Base-by-base conservation (phyloP, 1,140 invertebrate genomes). In the Panagrolaimus sp. region DNA sequence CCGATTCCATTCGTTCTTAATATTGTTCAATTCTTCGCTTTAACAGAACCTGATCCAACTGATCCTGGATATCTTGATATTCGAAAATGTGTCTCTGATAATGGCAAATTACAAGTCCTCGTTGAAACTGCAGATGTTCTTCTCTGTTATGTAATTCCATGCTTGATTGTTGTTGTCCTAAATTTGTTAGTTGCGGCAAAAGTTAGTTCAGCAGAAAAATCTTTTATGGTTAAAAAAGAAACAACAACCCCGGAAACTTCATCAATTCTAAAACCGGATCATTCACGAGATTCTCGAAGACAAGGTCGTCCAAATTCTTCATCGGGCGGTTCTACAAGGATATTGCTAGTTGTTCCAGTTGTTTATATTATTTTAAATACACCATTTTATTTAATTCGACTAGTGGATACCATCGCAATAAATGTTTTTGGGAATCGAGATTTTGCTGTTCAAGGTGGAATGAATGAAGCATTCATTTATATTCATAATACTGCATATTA, bases 311-410 rank as follows among this genome's bases (percentile, higher is more conserved):
- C 72, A n/a, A 51, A 69, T 11, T 62, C 27, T n/a, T 68, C 65
- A 20, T 25, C 42, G 47, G 27, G 63, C 8, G 69, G 69, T 8
- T 66, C 74, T 14, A 78, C 75, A 11, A 48, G 75, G 9, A 80
- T 82, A 65, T 67, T 82, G 23, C 66, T 81, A 44, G 81, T 82
- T n/a, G 78, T 82, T 53, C 80, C 80, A 5, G 63, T 82, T 44
- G 81, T 83, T 38, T 82, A 83, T 45, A 79, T 80, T 25, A 62
- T 82, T 16, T 63, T 82, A n/a, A 82, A 82, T 72, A 79, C 80
- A 8, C 80, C 80, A 1, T 82, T 82, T 63, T 81, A 82, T 65
- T 65, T 82, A 9, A 67, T 81, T 7, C 77, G 76, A 47, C 72
- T 81, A 48, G 45, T 82, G 38, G 79, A 81, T n/a, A 78, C 78